Evolutionary conservation across 1,140 invertebrate genomes (phyloP).

Genomic region (Drosophila takahashii): DNA sequence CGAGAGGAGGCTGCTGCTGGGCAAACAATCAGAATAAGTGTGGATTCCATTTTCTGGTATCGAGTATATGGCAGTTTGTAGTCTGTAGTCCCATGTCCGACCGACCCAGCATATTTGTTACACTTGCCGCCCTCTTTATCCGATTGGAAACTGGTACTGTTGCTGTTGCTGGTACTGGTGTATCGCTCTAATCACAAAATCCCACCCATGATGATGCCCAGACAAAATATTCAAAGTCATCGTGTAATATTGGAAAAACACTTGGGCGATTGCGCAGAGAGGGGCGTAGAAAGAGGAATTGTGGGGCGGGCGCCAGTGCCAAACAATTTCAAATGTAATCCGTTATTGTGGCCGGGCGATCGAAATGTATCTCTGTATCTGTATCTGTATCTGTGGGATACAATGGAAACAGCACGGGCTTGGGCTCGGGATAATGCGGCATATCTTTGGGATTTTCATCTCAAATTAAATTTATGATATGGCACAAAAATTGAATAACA

Average conservation of each 20-base stretch:
- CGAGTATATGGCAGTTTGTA: slow-evolving; percentile 38
- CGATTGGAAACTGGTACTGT: slow-evolving; percentile 7
- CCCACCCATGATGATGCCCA: slow-evolving; percentile 69
- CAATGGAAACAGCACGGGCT: slow-evolving; percentile 16
- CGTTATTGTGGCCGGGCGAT: slow-evolving; percentile 61
- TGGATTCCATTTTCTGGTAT: slow-evolving; percentile 33
- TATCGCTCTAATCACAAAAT: slow-evolving; percentile 75
- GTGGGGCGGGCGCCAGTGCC: slow-evolving; percentile 33
- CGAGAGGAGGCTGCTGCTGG: neutral
- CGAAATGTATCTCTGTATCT: slow-evolving; percentile 14
- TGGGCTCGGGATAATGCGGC: slow-evolving; percentile 50
- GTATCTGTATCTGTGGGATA: slow-evolving; percentile 36
- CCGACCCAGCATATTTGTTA: slow-evolving; percentile 69
- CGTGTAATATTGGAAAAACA: slow-evolving; percentile 78
- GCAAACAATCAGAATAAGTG: slow-evolving; percentile 76
- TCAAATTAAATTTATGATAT: slow-evolving; percentile 84
- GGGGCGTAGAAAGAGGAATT: neutral
- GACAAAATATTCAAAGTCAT: slow-evolving; percentile 79
- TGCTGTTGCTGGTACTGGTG: neutral
- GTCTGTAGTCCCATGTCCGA: slow-evolving; percentile 38
- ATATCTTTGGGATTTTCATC: slow-evolving; percentile 79
- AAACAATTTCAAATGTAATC: slow-evolving; percentile 82
- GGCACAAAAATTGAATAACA: slow-evolving; percentile 74
- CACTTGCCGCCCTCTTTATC: slow-evolving; percentile 55
- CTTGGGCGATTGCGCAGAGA: neutral